Evolutionary conservation across 2,888 invertebrate species (phyloP).

Genomic region (Lapara coniferarum): DNA sequence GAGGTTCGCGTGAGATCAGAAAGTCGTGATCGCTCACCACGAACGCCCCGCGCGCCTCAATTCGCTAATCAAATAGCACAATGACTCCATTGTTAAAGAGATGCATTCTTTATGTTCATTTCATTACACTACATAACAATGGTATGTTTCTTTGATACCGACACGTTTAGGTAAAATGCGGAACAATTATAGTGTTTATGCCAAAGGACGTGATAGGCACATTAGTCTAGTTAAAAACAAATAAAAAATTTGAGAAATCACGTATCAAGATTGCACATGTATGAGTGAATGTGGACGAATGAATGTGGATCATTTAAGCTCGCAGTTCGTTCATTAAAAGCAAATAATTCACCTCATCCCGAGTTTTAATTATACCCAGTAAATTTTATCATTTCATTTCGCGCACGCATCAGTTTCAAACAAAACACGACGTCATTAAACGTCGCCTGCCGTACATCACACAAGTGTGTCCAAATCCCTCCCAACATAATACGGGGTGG

Average conservation of each 20-base stretch:
- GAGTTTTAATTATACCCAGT: neutral
- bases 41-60: conserved; percentile 62
- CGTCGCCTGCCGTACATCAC: conserved; percentile 54
- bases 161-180: conserved; percentile 35
- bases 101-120: conserved; percentile 59
- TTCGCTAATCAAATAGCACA: conserved; percentile 72
- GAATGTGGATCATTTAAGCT: neutral
- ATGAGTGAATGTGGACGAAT: neutral
- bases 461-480: conserved; percentile 54
- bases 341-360: neutral
- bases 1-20: conserved; percentile 65
- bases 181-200: neutral
- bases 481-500: conserved; percentile 38
- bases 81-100: conserved; percentile 68
- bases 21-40: conserved; percentile 73
- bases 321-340: neutral
- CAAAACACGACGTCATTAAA: conserved; percentile 51
- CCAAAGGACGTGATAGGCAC: neutral
- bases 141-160: conserved; percentile 53
- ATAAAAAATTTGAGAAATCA: neutral
- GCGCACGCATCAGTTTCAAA: conserved; percentile 26
- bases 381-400: conserved; percentile 14
- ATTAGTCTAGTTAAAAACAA: neutral
- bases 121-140: conserved; percentile 45
- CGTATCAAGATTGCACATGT: neutral